Evolutionary conservation across 2,888 invertebrate species (phyloP), one percentile per base, ranked within the genome.

Genomic region (Chalcis sispes): DNA sequence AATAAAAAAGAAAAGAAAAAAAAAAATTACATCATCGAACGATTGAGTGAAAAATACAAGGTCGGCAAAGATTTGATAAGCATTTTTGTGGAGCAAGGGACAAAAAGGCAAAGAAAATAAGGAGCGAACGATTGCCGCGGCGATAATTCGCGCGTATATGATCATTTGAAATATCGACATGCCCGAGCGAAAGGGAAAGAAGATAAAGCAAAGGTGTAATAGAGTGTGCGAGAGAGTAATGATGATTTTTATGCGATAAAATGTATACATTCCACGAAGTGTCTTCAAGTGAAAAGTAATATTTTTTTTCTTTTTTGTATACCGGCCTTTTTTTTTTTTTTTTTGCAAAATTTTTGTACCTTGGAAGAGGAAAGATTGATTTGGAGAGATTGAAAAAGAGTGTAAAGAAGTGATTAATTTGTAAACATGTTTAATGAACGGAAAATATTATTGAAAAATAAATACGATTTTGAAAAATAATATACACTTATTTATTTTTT

Each of bases 371-470:
- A n/a, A 23, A 27, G 32, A 40, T n/a, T 32, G 36, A 15, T 64
- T 20, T 2, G 25, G 20, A 61, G 52, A 40, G 71, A 36, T 20
- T 4, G 32, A 32, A 13, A 40, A 40, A 40, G 58, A 59, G 58
- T 29, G 46, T 8, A 36, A 52, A 46, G 25, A 27, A 40, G 54
- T 40, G 18, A n/a, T 29, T 48, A 23, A 25, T 36, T 25, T 20
- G 48, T 4, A 18, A n/a, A 36, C 18, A 27, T 10, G 20, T 52
- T 50, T 65, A 18, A 61, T 58, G 50, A 67, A 46, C 15, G 27
- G 46, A 73, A 58, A 65, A 64, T 75, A 75, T 23, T 73, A 59
- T 66, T 73, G 40, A 69, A 25, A 15, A 75, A 70, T 75, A 75
- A 75, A 75, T 50, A 29, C 58, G 15, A 65, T 40, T 69, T 48